Base-by-base conservation (phyloP, 2,888 invertebrate genomes). In the Idaea straminata region DNA sequence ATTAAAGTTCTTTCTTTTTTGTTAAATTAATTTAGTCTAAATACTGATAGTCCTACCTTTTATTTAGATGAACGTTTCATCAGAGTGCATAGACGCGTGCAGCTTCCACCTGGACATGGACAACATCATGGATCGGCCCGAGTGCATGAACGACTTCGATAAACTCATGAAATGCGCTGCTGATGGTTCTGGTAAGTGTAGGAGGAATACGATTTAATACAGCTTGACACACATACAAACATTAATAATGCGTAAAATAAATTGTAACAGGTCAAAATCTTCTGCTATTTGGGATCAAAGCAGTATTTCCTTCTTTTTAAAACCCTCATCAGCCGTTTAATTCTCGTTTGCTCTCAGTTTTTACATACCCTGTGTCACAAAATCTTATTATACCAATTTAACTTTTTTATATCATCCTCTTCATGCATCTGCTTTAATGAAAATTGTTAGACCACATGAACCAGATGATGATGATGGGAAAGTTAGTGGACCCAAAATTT, bases 111-210 rank as follows among this genome's bases (percentile, higher is more conserved):
- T 97, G 64, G 97, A 97, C 81, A 96, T 97, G 83, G 97, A 97
- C 82, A 95, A 95, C 62, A 96, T 97, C 61, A 96, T 96, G 83
- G 96, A 96, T 87, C 94, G 95, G 61, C 96, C 96, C 0, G 96
- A 96, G 80, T 97, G 97, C 83, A 95, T 97, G 80, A 94, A 95
- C 68, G 97, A 97, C 87, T 96, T 97, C 80, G 96, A 97, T 83
- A 97, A 97, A 79, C 91, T 97, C 63, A 97, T 97, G 96, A 95
- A 95, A 79, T 97, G 97, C 79, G 97, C 97, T 0, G 96, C 97
- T 0, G 96, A 96, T 75, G 96, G 96, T 5, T 96, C 95, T 66
- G 95, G 95, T 95, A 82, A 81, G 73, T 6, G 15, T 25, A 25
- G 1, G 25, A 25, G 25, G 25, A 25, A 25, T 35, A n/a, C 25